A percentile compares a stretch with the other conserved stretches of the same genome.
Evolutionary conservation across 2,797 vertebrate genomes (phyloP).

Genomic region (Eleutherodactylus coqui): DNA sequence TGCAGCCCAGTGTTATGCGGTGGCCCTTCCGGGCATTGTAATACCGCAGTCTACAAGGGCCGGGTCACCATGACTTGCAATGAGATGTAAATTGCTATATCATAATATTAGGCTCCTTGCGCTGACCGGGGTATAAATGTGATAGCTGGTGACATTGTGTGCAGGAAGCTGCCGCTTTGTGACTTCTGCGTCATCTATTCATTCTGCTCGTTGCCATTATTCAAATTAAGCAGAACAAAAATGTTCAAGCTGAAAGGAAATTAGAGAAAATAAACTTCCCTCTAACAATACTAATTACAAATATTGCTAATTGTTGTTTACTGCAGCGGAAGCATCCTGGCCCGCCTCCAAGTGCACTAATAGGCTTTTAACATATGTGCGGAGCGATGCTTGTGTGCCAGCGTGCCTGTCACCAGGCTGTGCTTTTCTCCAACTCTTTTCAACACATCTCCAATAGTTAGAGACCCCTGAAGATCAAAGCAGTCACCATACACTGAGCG

Average conservation of each 20-base stretch:
- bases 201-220: slow-evolving; percentile 46
- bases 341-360: slow-evolving; percentile 56
- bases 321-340: slow-evolving; percentile 48
- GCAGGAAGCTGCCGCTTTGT: slow-evolving; percentile 12
- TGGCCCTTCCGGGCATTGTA: neutral
- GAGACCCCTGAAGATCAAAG: neutral
- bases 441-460: neutral
- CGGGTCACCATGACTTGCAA: neutral
- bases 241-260: slow-evolving; percentile 57
- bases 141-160: neutral
- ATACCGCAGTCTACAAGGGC: neutral
- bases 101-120: neutral
- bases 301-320: slow-evolving; percentile 63
- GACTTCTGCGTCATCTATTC: slow-evolving; percentile 20
- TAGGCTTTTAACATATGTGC: slow-evolving; percentile 49
- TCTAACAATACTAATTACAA: slow-evolving; percentile 63
- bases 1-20: neutral
- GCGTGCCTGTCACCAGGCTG: slow-evolving; percentile 28
- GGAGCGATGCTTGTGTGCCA: slow-evolving; percentile 49
- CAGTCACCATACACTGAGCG: too few species aligned
- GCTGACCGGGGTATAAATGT: neutral
- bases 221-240: slow-evolving; percentile 55
- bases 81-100: neutral
- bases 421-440: neutral
- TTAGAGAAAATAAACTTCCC: slow-evolving; percentile 62